A percentile compares a stretch with the other conserved stretches of the same genome.
phyloP scores from a whole-genome alignment of 92 coral and sea anemone genomes.

The Umimayanthus chanpuru region DNA sequence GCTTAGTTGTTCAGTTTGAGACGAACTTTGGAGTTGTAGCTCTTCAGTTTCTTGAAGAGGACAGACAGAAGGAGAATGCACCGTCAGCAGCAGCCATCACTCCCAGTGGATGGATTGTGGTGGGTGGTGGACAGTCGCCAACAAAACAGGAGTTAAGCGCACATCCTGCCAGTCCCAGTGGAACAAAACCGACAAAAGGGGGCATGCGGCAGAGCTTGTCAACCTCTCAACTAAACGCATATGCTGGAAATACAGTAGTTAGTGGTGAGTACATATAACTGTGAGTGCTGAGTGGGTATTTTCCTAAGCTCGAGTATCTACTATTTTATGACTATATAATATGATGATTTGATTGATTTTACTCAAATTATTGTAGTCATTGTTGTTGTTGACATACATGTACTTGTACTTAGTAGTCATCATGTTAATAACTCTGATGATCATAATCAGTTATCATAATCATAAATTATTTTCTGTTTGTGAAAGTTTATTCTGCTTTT shows the following conservation, averaged over 20 bases:
- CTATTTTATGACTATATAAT: no score
- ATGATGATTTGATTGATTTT: no score
- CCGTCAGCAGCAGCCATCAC: conserved; percentile 94
- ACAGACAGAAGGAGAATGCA: conserved; percentile 80
- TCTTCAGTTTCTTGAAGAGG: conserved; percentile 90
- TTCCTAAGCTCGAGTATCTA: no score
- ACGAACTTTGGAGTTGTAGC: conserved; percentile 97
- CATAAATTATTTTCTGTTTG: no score
- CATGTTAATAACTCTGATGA: no score
- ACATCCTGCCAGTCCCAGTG: conserved; percentile 61
- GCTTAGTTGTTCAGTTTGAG: conserved; percentile 92
- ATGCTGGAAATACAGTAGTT: conserved; percentile 52
- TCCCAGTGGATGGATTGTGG: conserved; percentile 97
- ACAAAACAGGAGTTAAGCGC: conserved; percentile 54
- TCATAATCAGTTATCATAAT: no score
- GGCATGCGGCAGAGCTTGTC: conserved; percentile 84
- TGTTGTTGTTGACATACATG: no score
- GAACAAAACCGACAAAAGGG: conserved; percentile 50
- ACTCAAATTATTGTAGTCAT: no score
- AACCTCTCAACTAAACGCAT: conserved; percentile 70
- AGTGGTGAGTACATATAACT: conserved; percentile 55
- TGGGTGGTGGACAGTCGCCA: conserved; percentile 77
- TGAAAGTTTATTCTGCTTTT: no score
- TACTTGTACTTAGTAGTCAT: no score
- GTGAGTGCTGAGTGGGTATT: no score